Evolutionary conservation across 2,888 invertebrate genomes (phyloP).

Genomic region (Andrena marginata): DNA sequence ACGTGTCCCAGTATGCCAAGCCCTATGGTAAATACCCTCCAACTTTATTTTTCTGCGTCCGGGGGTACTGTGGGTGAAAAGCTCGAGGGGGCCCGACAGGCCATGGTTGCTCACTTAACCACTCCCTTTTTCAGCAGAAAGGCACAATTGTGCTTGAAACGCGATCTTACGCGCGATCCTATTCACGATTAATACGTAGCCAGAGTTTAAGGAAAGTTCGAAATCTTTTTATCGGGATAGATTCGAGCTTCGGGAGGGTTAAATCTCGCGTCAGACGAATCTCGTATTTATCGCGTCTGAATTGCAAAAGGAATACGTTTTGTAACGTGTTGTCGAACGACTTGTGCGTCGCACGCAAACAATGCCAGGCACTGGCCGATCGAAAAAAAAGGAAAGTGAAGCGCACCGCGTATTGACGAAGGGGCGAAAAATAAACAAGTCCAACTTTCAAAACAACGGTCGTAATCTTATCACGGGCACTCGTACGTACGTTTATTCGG

Average conservation of each 20-base stretch:
- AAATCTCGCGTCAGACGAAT: background rate
- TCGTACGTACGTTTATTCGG: constrained; percentile 64
- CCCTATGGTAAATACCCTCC: constrained; percentile 49
- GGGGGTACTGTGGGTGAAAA: background rate
- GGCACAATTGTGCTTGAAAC: background rate
- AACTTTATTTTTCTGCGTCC: constrained; percentile 29
- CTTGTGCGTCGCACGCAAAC: background rate
- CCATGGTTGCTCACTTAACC: constrained; percentile 13
- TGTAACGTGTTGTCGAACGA: background rate
- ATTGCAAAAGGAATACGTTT: background rate
- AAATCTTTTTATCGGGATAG: background rate
- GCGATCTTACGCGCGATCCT: background rate
- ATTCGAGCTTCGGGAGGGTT: background rate
- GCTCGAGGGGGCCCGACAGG: constrained; percentile 4
- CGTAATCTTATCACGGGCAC: constrained; percentile 72
- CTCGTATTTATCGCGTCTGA: background rate
- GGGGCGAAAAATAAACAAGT: constrained; percentile 65
- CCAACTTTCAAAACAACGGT: constrained; percentile 67
- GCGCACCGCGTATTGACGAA: constrained; percentile 37
- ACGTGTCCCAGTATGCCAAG: constrained; percentile 58
- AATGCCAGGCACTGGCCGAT: constrained; percentile 9
- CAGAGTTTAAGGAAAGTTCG: background rate
- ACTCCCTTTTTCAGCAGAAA: constrained; percentile 15
- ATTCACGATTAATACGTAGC: background rate
- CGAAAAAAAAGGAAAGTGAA: constrained; percentile 29